Evolutionary conservation across 2,888 invertebrate genomes (phyloP).

Genomic region (Geotrupes spiniger): DNA sequence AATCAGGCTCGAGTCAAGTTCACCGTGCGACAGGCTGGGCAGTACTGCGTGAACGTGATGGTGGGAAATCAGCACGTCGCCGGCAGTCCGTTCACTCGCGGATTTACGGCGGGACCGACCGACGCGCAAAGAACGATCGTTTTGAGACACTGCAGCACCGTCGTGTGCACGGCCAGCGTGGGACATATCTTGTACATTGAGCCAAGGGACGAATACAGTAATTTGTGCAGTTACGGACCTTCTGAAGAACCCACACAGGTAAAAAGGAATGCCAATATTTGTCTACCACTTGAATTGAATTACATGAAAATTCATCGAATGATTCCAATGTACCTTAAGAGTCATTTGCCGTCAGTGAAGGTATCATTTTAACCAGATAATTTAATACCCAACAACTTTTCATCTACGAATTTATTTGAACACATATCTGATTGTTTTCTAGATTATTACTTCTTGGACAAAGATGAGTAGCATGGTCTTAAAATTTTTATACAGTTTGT

Average conservation of each 20-base stretch:
- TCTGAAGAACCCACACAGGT: conserved; percentile 62
- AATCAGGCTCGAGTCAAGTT: conserved; percentile 88
- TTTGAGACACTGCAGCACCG: conserved; percentile 77
- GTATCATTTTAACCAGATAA: too few species aligned
- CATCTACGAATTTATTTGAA: too few species aligned
- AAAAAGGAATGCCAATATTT: conserved; percentile 19
- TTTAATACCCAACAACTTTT: too few species aligned
- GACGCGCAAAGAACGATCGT: conserved; percentile 82
- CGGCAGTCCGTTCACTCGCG: conserved; percentile 82
- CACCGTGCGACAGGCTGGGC: conserved; percentile 86
- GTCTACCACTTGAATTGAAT: too few species aligned
- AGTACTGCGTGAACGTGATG: conserved; percentile 81
- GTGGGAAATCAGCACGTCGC: conserved; percentile 78
- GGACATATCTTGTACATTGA: conserved; percentile 79
- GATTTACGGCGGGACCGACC: conserved; percentile 79
- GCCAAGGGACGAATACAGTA: conserved; percentile 89
- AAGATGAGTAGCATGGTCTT: too few species aligned
- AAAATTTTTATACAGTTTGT: too few species aligned
- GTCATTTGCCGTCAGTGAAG: too few species aligned
- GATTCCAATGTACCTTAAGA: too few species aligned
- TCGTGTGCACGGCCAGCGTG: conserved; percentile 76
- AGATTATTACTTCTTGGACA: too few species aligned
- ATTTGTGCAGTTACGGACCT: conserved; percentile 67
- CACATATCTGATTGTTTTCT: too few species aligned
- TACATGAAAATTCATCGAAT: too few species aligned